Percentiles rank a stretch among this genome's conserved stretches.
These are phyloP conservation scores for Arctocebus calabarensis DNA, from an alignment of 2,797 vertebrate species.

Conservation along the genomic window DNA sequence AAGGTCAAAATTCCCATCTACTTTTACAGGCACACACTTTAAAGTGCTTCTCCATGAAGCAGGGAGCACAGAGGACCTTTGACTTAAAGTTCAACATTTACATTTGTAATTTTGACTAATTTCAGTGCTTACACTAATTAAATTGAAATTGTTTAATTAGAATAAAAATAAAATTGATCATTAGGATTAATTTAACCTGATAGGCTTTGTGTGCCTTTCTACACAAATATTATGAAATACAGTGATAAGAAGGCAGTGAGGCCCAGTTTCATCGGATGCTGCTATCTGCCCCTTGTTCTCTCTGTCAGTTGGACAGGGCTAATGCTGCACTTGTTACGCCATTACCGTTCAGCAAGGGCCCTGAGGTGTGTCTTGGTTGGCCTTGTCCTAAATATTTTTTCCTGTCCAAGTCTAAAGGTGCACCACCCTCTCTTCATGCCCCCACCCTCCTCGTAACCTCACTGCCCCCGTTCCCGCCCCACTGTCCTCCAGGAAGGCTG, in stretches of 20 bases:
- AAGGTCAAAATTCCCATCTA: conserved; percentile 77
- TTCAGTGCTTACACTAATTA: conserved; percentile 86
- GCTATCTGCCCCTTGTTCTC: conserved; percentile 75
- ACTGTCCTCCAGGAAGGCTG: conserved; percentile 56
- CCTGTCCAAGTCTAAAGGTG: conserved; percentile 7
- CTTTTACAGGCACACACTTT: conserved; percentile 61
- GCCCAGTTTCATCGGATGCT: conserved; percentile 80
- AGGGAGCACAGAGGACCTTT: conserved; percentile 81
- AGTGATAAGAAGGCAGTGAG: conserved; percentile 80
- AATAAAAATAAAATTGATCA: conserved; percentile 86
- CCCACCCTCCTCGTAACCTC: neutral
- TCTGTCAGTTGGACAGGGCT: neutral
- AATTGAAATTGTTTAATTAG: conserved; percentile 87
- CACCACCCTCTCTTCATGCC: neutral
- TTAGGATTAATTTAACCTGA: conserved; percentile 86
- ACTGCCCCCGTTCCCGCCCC: neutral
- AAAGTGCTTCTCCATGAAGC: conserved; percentile 75
- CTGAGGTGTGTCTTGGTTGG: neutral
- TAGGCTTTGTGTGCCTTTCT: conserved; percentile 84
- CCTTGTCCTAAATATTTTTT: conserved; percentile 49
- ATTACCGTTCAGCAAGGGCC: neutral
- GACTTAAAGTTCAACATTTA: conserved; percentile 88
- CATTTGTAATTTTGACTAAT: conserved; percentile 86
- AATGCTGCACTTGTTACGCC: neutral
- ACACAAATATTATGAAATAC: conserved; percentile 86